These are phyloP conservation scores for Cygnus olor DNA, from an alignment of 2,797 vertebrate species.

Conservation along the genomic window DNA sequence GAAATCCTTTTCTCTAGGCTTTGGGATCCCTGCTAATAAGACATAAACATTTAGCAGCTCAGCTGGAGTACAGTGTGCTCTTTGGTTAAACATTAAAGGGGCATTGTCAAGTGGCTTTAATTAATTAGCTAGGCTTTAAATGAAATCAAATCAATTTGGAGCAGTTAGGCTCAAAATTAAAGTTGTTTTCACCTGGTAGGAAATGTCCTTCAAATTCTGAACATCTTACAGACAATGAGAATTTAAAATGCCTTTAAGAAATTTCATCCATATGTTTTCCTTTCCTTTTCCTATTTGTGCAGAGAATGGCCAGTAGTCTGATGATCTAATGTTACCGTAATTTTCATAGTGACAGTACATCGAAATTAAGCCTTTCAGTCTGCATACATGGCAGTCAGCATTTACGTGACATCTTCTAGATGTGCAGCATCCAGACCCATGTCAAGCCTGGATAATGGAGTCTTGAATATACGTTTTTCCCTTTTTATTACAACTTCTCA, in stretches of 20 bases:
- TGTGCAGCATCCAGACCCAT: background rate
- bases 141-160: slow-evolving; percentile 50
- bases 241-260: slow-evolving; percentile 2
- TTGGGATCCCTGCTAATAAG: slow-evolving; percentile 44
- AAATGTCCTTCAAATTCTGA: slow-evolving; percentile 12
- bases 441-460: background rate
- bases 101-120: slow-evolving; percentile 38
- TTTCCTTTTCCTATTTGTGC: background rate
- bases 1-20: slow-evolving; percentile 38
- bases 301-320: background rate
- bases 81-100: slow-evolving; percentile 58
- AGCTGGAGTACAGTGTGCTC: slow-evolving; percentile 28
- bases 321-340: background rate
- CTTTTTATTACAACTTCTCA: background rate
- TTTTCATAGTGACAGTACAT: background rate
- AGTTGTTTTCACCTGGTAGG: slow-evolving; percentile 47
- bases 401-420: background rate
- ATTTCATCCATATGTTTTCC: background rate
- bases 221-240: background rate
- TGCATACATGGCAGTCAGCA: background rate
- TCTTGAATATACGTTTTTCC: background rate
- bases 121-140: slow-evolving; percentile 55
- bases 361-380: background rate
- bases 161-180: slow-evolving; percentile 21
- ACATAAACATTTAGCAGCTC: slow-evolving; percentile 45